Conservation (phyloP, 92 coral and sea anemone species). For the Epizoanthus illoricatus region DNA sequence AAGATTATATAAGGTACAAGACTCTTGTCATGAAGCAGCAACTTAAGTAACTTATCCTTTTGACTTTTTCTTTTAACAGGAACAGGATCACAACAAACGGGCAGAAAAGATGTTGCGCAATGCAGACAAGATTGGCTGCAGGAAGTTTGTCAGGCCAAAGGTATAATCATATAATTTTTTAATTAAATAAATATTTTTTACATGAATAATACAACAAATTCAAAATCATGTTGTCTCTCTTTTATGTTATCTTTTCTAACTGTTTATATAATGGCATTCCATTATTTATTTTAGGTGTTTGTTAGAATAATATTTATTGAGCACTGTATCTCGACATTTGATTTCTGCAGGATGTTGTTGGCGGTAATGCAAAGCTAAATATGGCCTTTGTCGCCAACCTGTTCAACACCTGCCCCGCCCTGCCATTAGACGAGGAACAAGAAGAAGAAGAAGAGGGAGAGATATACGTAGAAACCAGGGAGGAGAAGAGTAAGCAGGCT, state of each 20-base stretch:
- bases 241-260: neutral
- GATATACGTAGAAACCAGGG: slow-evolving; percentile 51
- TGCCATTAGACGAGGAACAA: slow-evolving; percentile 80
- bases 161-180: slow-evolving; percentile 35
- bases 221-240: too few species aligned
- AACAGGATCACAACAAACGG: slow-evolving; percentile 70
- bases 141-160: slow-evolving; percentile 90
- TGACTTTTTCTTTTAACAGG: slow-evolving; percentile 40
- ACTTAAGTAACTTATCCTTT: neutral
- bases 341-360: slow-evolving; percentile 75
- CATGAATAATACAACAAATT: too few species aligned
- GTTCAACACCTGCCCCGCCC: slow-evolving; percentile 86
- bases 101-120: slow-evolving; percentile 87
- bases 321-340: neutral
- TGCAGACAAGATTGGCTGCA: slow-evolving; percentile 87
- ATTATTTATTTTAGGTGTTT: neutral
- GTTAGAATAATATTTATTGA: neutral
- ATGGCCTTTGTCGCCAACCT: slow-evolving; percentile 98
- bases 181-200: neutral
- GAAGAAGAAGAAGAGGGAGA: slow-evolving; percentile 55
- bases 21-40: neutral
- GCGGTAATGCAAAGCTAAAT: slow-evolving; percentile 87
- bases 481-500: slow-evolving; percentile 61
- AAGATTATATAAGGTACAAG: neutral
- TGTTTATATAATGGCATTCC: neutral